phyloP scores from a whole-genome alignment of 2,888 invertebrate species.

The Drosophila infuscata region DNA sequence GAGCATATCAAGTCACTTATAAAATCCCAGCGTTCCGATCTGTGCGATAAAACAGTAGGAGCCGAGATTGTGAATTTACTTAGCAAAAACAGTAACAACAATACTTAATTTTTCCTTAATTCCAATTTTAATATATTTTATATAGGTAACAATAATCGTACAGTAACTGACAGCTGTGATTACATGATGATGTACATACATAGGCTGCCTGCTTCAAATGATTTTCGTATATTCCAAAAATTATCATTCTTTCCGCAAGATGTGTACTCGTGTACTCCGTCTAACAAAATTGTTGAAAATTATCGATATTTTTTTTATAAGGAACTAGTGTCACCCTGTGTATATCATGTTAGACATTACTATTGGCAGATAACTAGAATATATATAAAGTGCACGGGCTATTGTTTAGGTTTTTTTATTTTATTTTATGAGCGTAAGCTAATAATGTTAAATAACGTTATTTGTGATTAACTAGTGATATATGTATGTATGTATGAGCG shows the following conservation, averaged over 20 bases:
- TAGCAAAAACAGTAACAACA: neutral
- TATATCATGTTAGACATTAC: slow-evolving; percentile 59
- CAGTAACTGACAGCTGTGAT: neutral
- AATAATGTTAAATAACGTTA: slow-evolving; percentile 40
- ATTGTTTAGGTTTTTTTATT: slow-evolving; percentile 65
- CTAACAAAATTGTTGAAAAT: neutral
- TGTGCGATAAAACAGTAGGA: neutral
- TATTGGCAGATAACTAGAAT: slow-evolving; percentile 68
- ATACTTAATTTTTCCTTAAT: neutral
- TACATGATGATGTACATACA: neutral
- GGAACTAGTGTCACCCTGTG: slow-evolving; percentile 45
- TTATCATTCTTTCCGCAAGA: neutral
- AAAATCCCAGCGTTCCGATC: neutral
- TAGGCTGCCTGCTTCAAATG: neutral
- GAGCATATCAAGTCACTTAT: neutral
- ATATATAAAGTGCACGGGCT: slow-evolving; percentile 65
- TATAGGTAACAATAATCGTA: neutral
- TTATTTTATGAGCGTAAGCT: slow-evolving; percentile 46
- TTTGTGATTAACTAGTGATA: slow-evolving; percentile 59
- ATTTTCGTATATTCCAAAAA: neutral
- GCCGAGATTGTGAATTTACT: neutral
- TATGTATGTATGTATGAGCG: slow-evolving; percentile 33
- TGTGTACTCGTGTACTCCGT: neutral
- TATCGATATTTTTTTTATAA: slow-evolving; percentile 36
- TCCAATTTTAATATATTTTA: neutral